A percentile compares a stretch with the other conserved stretches of the same genome.
These are phyloP conservation scores for Thryonomys swinderianus DNA, from an alignment of 2,113 vertebrate genomes.

Conservation along the genomic window DNA sequence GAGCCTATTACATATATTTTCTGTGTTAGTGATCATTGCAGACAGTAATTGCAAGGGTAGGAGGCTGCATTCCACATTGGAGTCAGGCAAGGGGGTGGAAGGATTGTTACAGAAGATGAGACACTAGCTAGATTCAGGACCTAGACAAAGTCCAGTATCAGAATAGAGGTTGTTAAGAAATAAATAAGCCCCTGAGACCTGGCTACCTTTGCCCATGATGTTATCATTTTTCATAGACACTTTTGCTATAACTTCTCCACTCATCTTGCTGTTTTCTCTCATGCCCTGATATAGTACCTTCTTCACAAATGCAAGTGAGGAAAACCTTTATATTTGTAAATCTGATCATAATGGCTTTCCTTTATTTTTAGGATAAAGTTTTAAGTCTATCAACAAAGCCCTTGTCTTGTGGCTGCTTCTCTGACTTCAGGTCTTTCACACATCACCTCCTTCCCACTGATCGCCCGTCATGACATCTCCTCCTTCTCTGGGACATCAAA, in stretches of 20 bases:
- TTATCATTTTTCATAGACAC: not conserved
- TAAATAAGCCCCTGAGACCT: not conserved
- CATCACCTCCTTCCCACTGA: not conserved
- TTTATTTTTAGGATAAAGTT: not conserved
- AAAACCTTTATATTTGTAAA: not conserved
- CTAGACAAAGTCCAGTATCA: not conserved
- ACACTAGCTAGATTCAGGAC: not conserved
- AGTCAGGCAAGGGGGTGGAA: not conserved
- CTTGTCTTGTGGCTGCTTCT: not conserved
- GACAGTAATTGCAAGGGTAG: not conserved
- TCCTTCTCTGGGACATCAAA: not conserved
- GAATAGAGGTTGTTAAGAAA: not conserved
- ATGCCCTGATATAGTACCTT: not conserved
- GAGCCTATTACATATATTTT: not conserved
- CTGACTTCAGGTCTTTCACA: not conserved
- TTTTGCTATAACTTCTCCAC: not conserved
- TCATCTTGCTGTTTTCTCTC: not conserved
- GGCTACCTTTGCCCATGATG: not conserved
- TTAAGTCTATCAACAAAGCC: not conserved
- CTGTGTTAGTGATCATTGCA: not conserved
- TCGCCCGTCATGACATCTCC: not conserved
- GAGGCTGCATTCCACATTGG: not conserved
- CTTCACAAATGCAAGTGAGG: not conserved
- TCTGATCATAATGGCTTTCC: not conserved
- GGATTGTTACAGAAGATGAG: not conserved